These are phyloP conservation scores for Scopus umbretta DNA, from an alignment of 2,113 vertebrate genomes.

Conservation along the genomic window DNA sequence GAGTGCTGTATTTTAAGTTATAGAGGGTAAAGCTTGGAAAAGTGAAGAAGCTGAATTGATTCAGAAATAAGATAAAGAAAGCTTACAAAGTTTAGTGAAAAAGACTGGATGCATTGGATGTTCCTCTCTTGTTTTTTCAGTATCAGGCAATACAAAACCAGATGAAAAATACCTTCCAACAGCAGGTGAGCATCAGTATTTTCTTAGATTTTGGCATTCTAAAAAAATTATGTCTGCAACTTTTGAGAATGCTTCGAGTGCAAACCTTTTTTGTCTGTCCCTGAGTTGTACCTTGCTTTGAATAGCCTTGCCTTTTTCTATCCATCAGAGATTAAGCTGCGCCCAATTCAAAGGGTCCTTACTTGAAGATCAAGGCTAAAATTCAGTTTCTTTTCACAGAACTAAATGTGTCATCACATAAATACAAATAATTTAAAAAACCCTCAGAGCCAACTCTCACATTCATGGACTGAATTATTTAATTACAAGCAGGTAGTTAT, in stretches of 20 bases:
- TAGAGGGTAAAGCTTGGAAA: background rate
- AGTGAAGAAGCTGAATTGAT: background rate
- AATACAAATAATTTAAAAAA: background rate
- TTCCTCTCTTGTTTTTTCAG: background rate
- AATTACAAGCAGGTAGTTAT: background rate
- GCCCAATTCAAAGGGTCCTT: background rate
- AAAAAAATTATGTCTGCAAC: background rate
- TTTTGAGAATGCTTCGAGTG: background rate
- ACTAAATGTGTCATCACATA: background rate
- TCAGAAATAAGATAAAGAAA: background rate
- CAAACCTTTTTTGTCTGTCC: background rate
- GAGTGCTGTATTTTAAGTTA: background rate
- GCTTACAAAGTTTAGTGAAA: background rate
- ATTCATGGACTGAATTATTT: slow-evolving; percentile 11
- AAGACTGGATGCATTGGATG: background rate
- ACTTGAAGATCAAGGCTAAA: slow-evolving; percentile 18
- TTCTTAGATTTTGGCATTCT: background rate
- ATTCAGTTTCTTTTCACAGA: background rate
- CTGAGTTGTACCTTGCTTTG: background rate
- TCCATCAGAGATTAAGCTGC: background rate
- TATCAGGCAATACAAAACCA: background rate
- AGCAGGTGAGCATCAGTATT: background rate
- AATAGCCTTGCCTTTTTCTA: background rate
- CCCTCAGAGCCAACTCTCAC: background rate
- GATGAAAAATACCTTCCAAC: background rate